Conservation (phyloP, 53 echinoderm and acorn worm species). For the Pentamera pediparva region DNA sequence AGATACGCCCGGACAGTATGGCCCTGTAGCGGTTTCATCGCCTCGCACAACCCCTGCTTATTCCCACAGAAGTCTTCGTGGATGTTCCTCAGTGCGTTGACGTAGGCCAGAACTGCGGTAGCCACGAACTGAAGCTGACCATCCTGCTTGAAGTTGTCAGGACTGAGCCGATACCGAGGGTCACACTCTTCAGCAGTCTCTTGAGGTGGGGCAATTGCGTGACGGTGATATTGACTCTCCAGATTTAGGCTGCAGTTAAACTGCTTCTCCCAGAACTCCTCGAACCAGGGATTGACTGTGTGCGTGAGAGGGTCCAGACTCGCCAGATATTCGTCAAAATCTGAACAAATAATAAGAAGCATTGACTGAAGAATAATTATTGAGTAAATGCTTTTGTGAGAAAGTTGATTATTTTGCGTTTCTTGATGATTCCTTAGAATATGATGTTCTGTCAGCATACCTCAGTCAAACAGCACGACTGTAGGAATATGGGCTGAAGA, state of each 20-base stretch:
- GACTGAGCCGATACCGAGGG: neutral
- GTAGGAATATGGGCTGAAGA: too few species aligned
- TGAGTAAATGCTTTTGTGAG: too few species aligned
- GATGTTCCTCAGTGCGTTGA: conserved; percentile 69
- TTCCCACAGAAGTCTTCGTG: conserved; percentile 59
- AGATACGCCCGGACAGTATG: conserved; percentile 58
- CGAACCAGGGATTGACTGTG: conserved; percentile 83
- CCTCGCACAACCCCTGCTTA: conserved; percentile 46
- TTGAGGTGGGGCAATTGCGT: neutral
- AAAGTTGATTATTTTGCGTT: too few species aligned
- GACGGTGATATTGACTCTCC: neutral
- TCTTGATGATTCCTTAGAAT: too few species aligned
- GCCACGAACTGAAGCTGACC: conserved; percentile 76
- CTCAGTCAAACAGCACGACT: too few species aligned
- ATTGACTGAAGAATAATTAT: too few species aligned
- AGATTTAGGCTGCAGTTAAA: conserved; percentile 47
- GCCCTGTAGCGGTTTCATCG: conserved; percentile 56
- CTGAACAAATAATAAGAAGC: conserved; percentile 33
- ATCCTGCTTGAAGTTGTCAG: conserved; percentile 44
- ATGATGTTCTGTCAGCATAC: too few species aligned
- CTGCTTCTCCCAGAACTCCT: conserved; percentile 79
- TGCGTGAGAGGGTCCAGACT: conserved; percentile 46
- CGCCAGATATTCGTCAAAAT: conserved; percentile 75
- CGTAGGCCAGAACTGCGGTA: conserved; percentile 72
- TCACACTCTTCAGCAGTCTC: neutral